A percentile compares a stretch with the other conserved stretches of the same genome.
Conservation (phyloP, 37 sponge, comb jelly and placozoan genomes). For the Diacarnus erythraeanus region DNA sequence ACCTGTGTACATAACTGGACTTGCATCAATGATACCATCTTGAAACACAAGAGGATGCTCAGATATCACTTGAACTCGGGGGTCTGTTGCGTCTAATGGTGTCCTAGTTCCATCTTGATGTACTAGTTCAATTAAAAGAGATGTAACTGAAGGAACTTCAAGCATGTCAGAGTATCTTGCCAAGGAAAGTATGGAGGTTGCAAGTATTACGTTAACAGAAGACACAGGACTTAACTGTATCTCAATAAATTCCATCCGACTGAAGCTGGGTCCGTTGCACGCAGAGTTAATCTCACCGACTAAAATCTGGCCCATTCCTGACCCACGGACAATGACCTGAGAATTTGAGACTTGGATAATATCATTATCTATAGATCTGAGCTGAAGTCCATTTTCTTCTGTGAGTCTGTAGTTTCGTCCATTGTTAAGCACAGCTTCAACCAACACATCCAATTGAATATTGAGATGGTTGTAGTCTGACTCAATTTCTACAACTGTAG, state of each 20-base stretch:
- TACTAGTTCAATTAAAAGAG: conserved; percentile 6
- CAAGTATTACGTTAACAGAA: neutral
- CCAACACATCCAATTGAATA: conserved; percentile 28
- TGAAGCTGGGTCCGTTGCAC: neutral
- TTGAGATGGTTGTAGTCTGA: conserved; percentile 16
- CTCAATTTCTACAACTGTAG: conserved; percentile 4
- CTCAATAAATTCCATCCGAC: conserved; percentile 9
- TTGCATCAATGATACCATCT: neutral
- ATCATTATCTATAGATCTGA: conserved; percentile 22
- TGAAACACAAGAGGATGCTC: neutral
- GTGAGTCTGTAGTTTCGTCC: conserved; percentile 32
- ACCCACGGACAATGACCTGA: conserved; percentile 33
- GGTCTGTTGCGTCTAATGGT: conserved; percentile 9
- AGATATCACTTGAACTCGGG: neutral
- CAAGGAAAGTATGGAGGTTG: conserved; percentile 13
- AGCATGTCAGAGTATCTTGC: conserved; percentile 11
- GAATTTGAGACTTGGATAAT: conserved; percentile 17
- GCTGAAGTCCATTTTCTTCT: conserved; percentile 17
- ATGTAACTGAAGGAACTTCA: conserved; percentile 16
- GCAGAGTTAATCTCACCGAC: conserved; percentile 1
- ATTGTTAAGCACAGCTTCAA: conserved; percentile 58
- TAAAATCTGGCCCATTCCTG: conserved; percentile 30
- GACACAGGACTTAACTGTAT: conserved; percentile 20
- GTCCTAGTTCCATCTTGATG: conserved; percentile 39
- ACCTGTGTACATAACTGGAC: neutral